Conservation (phyloP, 2,113 vertebrate species). For the Campylomormyrus numenius region DNA sequence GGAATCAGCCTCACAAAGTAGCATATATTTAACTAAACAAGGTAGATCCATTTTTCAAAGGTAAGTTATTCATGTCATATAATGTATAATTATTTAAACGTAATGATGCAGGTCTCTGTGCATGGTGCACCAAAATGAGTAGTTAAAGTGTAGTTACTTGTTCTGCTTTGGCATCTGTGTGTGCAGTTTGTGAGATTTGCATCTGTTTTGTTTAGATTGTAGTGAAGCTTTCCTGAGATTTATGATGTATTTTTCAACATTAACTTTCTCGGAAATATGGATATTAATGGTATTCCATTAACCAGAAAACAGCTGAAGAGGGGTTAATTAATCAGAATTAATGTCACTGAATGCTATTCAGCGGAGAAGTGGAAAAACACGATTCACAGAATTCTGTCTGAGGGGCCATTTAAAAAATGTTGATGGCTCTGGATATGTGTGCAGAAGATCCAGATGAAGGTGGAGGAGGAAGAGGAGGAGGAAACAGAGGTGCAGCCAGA, state of each 20-base stretch:
- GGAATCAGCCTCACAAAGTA: conserved; percentile 7
- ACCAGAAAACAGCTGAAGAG: neutral
- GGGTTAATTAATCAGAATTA: neutral
- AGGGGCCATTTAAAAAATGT: neutral
- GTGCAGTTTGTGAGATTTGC: neutral
- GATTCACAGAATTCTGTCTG: neutral
- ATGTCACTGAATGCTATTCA: neutral
- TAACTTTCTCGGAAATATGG: neutral
- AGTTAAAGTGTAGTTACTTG: neutral
- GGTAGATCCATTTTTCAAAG: conserved; percentile 16
- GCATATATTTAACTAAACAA: neutral
- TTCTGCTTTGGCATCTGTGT: neutral
- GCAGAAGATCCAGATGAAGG: conserved; percentile 77
- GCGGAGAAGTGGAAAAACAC: neutral
- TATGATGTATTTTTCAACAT: neutral
- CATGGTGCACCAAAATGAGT: neutral
- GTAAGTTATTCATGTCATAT: neutral
- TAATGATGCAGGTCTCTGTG: neutral
- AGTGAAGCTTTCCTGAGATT: neutral
- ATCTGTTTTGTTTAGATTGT: neutral
- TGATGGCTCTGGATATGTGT: conserved; percentile 47
- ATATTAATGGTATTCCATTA: neutral
- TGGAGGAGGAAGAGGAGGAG: conserved; percentile 83
- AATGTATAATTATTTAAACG: neutral
- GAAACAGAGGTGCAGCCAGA: conserved; percentile 78